A percentile compares a stretch with the other conserved stretches of the same genome.
These are phyloP conservation scores for Bufotes viridis DNA, from an alignment of 2,797 vertebrate genomes.

Conservation along the genomic window DNA sequence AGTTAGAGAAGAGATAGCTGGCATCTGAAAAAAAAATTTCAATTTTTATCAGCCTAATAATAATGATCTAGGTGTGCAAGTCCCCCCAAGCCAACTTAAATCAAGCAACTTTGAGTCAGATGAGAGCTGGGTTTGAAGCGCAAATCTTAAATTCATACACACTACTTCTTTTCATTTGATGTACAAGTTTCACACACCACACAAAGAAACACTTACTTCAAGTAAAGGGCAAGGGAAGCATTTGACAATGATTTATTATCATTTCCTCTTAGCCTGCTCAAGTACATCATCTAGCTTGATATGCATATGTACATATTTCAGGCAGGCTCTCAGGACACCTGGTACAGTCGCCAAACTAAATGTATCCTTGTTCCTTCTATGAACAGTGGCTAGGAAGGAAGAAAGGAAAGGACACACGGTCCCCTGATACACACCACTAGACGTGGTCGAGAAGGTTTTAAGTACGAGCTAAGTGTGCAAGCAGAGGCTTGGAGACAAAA, in stretches of 20 bases:
- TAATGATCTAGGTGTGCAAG: no score
- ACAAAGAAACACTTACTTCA: conserved; percentile 64
- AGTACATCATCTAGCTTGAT: conserved; percentile 76
- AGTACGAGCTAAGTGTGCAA: conserved; percentile 52
- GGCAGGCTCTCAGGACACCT: conserved; percentile 63
- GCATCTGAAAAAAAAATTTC: no score
- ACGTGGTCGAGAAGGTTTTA: conserved; percentile 46
- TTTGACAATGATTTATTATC: conserved; percentile 80
- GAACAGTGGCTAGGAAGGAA: conserved; percentile 47
- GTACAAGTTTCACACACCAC: conserved; percentile 13
- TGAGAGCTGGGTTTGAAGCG: no score
- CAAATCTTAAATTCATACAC: background rate
- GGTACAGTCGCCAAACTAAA: conserved; percentile 58
- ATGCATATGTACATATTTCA: conserved; percentile 70
- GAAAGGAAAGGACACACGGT: conserved; percentile 35
- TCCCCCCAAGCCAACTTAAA: no score
- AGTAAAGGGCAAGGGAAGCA: conserved; percentile 67
- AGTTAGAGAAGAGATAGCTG: no score
- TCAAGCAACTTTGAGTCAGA: no score
- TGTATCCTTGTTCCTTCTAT: conserved; percentile 64
- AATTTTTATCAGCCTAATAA: no score
- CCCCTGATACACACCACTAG: conserved; percentile 59
- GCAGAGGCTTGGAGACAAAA: conserved; percentile 49
- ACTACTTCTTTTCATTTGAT: background rate
- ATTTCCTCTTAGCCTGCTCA: conserved; percentile 65